These are phyloP conservation scores for Epistrophe eligans DNA, from an alignment of 2,888 invertebrate species.

Conservation along the genomic window DNA sequence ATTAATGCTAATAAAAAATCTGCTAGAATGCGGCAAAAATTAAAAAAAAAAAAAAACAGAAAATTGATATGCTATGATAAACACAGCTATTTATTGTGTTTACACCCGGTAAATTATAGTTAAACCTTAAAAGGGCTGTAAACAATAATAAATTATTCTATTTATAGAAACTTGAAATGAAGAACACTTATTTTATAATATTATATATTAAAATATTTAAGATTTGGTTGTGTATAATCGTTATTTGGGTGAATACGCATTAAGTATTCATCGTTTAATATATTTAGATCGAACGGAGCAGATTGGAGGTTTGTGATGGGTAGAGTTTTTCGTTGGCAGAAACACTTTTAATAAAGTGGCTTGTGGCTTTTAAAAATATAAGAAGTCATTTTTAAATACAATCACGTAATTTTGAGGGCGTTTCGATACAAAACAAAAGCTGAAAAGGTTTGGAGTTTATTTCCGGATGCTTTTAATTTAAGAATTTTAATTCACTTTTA, in stretches of 20 bases:
- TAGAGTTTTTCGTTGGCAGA: not conserved
- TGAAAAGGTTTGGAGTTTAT: constrained; percentile 22
- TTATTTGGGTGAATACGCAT: not conserved
- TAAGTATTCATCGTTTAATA: constrained; percentile 11
- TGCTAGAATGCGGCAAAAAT: constrained; percentile 23
- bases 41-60: not conserved
- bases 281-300: not conserved
- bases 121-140: constrained; percentile 4
- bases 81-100: constrained; percentile 25
- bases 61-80: constrained; percentile 9
- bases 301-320: not conserved
- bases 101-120: constrained; percentile 8
- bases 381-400: constrained; percentile 9
- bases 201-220: not conserved
- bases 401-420: constrained; percentile 21
- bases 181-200: not conserved
- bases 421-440: constrained; percentile 4
- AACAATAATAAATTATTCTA: constrained; percentile 2
- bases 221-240: not conserved
- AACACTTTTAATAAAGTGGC: constrained; percentile 8
- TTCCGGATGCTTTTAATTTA: constrained; percentile 6
- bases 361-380: constrained; percentile 1
- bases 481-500: not conserved
- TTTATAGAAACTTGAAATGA: constrained; percentile 12
- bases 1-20: constrained; percentile 6